A percentile compares a stretch with the other conserved stretches of the same genome.
These are phyloP conservation scores for Fundulus diaphanus DNA, from an alignment of 2,797 vertebrate species.

Conservation along the genomic window DNA sequence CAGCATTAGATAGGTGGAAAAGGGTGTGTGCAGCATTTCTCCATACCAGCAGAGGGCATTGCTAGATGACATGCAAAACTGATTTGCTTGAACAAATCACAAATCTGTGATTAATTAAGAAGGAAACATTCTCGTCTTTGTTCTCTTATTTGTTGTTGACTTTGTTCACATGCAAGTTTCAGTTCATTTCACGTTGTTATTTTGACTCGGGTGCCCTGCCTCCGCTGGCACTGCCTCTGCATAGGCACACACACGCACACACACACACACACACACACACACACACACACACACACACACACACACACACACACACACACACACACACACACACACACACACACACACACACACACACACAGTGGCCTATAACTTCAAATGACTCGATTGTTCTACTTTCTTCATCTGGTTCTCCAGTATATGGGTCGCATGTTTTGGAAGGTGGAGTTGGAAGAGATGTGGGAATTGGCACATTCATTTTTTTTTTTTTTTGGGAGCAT, in stretches of 20 bases:
- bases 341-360: conserved; percentile 52
- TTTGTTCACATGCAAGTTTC: conserved; percentile 70
- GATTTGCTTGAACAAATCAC: conserved; percentile 61
- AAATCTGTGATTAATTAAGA: conserved; percentile 67
- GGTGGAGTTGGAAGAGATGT: conserved; percentile 71
- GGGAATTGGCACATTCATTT: conserved; percentile 72
- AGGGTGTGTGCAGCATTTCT: conserved; percentile 43
- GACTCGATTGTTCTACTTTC: conserved; percentile 77
- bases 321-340: background rate
- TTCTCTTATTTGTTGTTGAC: conserved; percentile 76
- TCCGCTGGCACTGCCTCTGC: conserved; percentile 52
- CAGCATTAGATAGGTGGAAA: conserved; percentile 9
- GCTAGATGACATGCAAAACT: conserved; percentile 62
- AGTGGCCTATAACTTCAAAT: conserved; percentile 78
- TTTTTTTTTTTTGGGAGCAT: conserved; percentile 67
- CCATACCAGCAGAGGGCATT: conserved; percentile 73
- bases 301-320: conserved; percentile 41
- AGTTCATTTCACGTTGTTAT: conserved; percentile 63
- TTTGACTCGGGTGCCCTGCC: conserved; percentile 68
- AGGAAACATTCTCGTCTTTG: conserved; percentile 63
- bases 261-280: conserved; percentile 37
- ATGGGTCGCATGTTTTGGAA: conserved; percentile 80
- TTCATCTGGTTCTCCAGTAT: conserved; percentile 69
- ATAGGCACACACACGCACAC: background rate
- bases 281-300: conserved; percentile 16